Conservation (phyloP, 1,140 invertebrate genomes). For the Sarcophaga peregrina region DNA sequence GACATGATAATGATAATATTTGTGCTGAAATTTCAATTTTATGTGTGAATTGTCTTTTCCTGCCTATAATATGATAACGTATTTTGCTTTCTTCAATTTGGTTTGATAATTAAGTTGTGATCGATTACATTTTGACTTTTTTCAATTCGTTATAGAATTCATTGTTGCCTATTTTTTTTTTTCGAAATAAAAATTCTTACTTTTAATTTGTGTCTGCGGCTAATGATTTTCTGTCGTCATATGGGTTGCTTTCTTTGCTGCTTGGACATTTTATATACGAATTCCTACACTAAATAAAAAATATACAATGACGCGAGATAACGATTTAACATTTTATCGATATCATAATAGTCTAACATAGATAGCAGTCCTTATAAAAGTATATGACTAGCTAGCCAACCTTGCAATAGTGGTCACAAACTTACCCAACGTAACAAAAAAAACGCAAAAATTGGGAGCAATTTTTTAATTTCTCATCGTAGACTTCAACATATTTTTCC, state of each 20-base stretch:
- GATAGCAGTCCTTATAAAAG: no score
- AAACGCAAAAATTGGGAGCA: no score
- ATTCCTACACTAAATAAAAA: no score
- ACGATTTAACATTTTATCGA: no score
- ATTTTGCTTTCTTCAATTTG: background rate
- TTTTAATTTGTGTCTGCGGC: background rate
- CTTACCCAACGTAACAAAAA: no score
- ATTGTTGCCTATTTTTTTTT: background rate
- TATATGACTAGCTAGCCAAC: no score
- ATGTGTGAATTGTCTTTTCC: background rate
- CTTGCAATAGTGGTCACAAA: no score
- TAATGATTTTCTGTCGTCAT: background rate
- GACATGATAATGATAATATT: background rate
- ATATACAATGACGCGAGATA: no score
- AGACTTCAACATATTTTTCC: no score
- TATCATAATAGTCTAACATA: no score
- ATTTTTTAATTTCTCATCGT: no score
- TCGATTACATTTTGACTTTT: slow-evolving; percentile 39
- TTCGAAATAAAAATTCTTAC: background rate
- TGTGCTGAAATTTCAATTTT: background rate
- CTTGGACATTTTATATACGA: no score
- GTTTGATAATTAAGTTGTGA: slow-evolving; percentile 31
- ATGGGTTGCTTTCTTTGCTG: background rate
- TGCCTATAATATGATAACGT: background rate
- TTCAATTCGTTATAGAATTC: slow-evolving; percentile 17